Evolutionary conservation across 2,888 invertebrate species (phyloP), one percentile per base, ranked within the genome.

Genomic region (Anodontia alba): DNA sequence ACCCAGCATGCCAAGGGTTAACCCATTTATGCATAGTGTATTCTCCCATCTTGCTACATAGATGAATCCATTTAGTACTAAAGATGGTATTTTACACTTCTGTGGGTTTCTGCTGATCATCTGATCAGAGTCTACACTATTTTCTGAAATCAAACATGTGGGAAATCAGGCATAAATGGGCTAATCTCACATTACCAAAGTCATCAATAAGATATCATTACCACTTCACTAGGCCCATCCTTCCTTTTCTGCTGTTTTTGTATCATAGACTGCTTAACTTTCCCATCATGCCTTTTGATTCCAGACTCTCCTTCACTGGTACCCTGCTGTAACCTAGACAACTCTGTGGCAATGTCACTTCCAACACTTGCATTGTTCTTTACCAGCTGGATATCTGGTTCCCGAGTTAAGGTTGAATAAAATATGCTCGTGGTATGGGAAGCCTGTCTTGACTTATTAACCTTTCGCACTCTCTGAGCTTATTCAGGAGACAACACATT

Each of bases 301-400:
- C n/a, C 38, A 23, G 54, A 17, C 23, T 72, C 33, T 72, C 67
- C 36, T 57, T 51, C 78, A 49, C 17, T 15, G 20, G 12, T 77
- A 42, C 26, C 29, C 15, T 78, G 76, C 42, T 71, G 80, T 33
- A 89, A 36, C 29, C 83, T 81, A 15, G 85, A 75, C 57, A 93
- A 84, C 72, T 91, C 90, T 7, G 85, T 84, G 15, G 94, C 94
- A 75, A 94, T 94, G 73, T 91, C 85, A 72, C 92, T 90, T 5
- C 93, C 94, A 23, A 94, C 90, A 20, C 38, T 78, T 1, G 98
- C 99, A 95, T 99, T 99, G 95, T 99, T 98, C 95, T 97, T 97
- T 91, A 99, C 97, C 78, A 99, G 95, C 38, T 97, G 98, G 89
- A 98, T 97, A 95, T 99, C 92, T 92, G 71, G 29, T 12, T 38